Base-by-base conservation (phyloP, 2,113 vertebrate genomes). In the Calypte anna region DNA sequence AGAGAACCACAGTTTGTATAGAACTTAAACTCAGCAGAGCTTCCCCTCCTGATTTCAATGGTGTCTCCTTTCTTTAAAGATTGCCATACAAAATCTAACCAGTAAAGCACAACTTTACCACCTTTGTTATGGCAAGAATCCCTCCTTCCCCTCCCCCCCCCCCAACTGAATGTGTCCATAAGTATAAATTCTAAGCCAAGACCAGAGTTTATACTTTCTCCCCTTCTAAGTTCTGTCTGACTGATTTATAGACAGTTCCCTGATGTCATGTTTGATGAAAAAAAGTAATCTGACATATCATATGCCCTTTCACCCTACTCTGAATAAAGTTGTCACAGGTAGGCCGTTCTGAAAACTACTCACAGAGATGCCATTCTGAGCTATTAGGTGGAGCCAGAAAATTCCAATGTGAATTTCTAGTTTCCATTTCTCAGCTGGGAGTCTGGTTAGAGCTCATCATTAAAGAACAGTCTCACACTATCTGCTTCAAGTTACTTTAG, bases 111-210 rank as follows among this genome's bases (percentile, higher is more conserved):
- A 94, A 63, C 91, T 95, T 92, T 94, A 95, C 92, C 76, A 63
- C 43, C 68, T 72, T 95, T 96, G 94, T 97, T 81, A 96, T 97
- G 93, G 96, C 97, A 96, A 97, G 82, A 94, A 46, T 63, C 77
- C 43, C 19, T 53, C 20, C 67, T 55, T 30, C 75, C 43, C 19
- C 53, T 21, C 67, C 58, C 28, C 55, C 28, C 85, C 75, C 44
- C 74, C 57, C 62, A 82, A 2, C 2, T 84, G 59, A 81, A 67
- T 95, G 87, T 96, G 92, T 96, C 78, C 88, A 51, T 68, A 88
- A 91, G 85, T 95, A 92, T 91, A 92, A 94, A 95, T 96, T 82
- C 93, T 95, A 61, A 87, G 38, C 82, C 59, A 74, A 59, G 89
- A 25, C 6, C 50, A 67, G 94, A 91, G 86, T 88, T 97, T 97